phyloP scores from a whole-genome alignment of 2,888 invertebrate species.

The Eledona agricola region DNA sequence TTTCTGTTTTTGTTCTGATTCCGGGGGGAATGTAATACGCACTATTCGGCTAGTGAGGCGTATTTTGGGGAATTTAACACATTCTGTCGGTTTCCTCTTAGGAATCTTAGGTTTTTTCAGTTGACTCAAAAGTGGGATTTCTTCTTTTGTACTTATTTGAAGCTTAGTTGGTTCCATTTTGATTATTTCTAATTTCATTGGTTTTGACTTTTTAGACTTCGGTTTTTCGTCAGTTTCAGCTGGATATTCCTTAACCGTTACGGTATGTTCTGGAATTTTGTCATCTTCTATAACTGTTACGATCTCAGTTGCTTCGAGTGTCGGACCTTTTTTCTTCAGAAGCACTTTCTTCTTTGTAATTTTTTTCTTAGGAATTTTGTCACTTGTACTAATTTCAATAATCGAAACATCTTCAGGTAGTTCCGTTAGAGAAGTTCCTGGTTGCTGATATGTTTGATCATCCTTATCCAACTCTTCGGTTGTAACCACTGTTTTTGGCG shows the following conservation, averaged over 20 bases:
- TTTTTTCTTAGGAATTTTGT: slow-evolving; percentile 59
- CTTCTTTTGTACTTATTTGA: slow-evolving; percentile 44
- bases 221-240: too few relatives aligned
- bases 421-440: slow-evolving; percentile 49
- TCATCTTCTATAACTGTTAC: slow-evolving; percentile 52
- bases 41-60: slow-evolving; percentile 75
- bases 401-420: slow-evolving; percentile 58
- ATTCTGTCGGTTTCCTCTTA: slow-evolving; percentile 47
- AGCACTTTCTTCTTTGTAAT: slow-evolving; percentile 55
- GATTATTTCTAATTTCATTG: slow-evolving; percentile 51
- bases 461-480: slow-evolving; percentile 49
- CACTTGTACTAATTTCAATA: slow-evolving; percentile 60
- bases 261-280: slow-evolving; percentile 48
- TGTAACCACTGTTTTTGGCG: slow-evolving; percentile 47
- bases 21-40: slow-evolving; percentile 62
- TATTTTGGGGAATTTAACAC: slow-evolving; percentile 69
- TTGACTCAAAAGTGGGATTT: slow-evolving; percentile 65
- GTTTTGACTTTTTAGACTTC: slow-evolving; percentile 33
- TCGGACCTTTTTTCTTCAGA: slow-evolving; percentile 52
- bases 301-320: slow-evolving; percentile 56
- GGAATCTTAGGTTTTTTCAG: slow-evolving; percentile 63
- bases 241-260: slow-evolving; percentile 48
- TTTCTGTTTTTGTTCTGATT: slow-evolving; percentile 52
- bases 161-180: slow-evolving; percentile 47
- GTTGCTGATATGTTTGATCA: slow-evolving; percentile 46